Base-by-base conservation (phyloP, 1,140 invertebrate species). In the Eueides isabella region DNA sequence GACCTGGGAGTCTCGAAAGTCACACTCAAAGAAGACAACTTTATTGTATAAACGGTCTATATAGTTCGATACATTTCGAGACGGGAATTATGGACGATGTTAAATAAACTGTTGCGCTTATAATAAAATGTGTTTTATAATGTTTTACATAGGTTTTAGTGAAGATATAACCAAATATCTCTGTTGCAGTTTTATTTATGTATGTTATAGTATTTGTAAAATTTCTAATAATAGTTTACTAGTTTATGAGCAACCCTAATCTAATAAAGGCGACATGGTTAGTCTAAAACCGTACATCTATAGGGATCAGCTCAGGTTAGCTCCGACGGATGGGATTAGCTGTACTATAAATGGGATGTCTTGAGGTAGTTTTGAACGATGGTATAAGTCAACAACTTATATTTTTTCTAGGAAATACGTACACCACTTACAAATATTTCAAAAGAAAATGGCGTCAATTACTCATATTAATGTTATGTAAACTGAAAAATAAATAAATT, bases 21-120 rank as follows among this genome's bases (percentile, higher is more conserved):
- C 73, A 68, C 77, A 82, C 81, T 84, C 76, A 78, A 87, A 70
- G 68, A 63, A 71, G 83, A 82, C 85, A 81, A 84, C 80, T 87
- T 85, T 75, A 84, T 86, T 86, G 71, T 68, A 71, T 68, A 72
- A 71, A 73, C 66, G 41, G 65, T 48, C 38, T 74, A 70, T 70
- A 31, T 69, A 79, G n/a, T 78, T 72, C 66, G 38, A 70, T 78
- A 74, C 19, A 72, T 66, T 19, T 35, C 23, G 11, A 31, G 61
- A 33, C 31, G 44, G n/a, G 70, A 67, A 71, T 67, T 67, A 55
- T 69, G 29, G n/a, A 55, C 29, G 14, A 44, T 30, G 23, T 31
- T 61, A 68, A 68, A 69, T 61, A 68, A 28, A 48, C 48, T 61
- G 19, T 68, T 68, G 29, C 30, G 48, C 30, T 33, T n/a, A n/a